Base-by-base conservation (phyloP, 2,797 vertebrate species). In the Sebastes matsubarae region DNA sequence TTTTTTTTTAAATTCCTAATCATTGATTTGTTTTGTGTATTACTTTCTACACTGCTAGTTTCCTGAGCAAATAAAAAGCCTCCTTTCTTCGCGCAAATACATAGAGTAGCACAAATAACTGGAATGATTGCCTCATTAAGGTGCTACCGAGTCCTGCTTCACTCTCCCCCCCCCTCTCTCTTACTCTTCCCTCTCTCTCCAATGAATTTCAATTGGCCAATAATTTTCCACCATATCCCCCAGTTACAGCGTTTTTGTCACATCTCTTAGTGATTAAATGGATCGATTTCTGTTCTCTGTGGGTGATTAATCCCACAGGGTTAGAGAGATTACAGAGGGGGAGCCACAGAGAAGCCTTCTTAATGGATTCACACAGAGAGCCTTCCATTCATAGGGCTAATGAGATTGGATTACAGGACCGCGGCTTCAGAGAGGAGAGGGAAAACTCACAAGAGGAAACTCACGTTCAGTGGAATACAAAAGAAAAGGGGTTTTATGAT, bases 281-380 rank as follows among this genome's bases (percentile, higher is more conserved):
- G 89, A 93, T 95, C 90, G 93, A 95, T 95, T 93, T 92, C 91
- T 88, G 85, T 88, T 93, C 89, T 89, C 87, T 38, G 87, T 85
- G 86, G 91, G 91, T 88, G 93, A 95, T 95, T 94, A 94, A 94
- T 94, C 93, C 93, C 88, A 85, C 65, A n/a, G 87, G 89, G 92
- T 92, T 90, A 69, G 86, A 89, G 91, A 93, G 94, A 93, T 93
- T 94, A 94, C 84, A 85, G 83, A 86, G 76, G 71, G 72, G 75
- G 84, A 75, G 90, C 70, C 60, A 81, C 72, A 72, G 83, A 86
- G 86, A 90, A 92, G 66, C 82, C 83, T 85, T 81, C 73, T 75
- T 92, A 92, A 94, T 93, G 91, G 94, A 93, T 94, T 94, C 93
- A 90, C 89, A 90, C 82, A 67, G 88, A 32, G 89, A 82, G 81